Percentiles rank a stretch among this genome's conserved stretches.
These are phyloP conservation scores for Naso thynnoides DNA, from an alignment of 2,797 vertebrate genomes.

Conservation along the genomic window DNA sequence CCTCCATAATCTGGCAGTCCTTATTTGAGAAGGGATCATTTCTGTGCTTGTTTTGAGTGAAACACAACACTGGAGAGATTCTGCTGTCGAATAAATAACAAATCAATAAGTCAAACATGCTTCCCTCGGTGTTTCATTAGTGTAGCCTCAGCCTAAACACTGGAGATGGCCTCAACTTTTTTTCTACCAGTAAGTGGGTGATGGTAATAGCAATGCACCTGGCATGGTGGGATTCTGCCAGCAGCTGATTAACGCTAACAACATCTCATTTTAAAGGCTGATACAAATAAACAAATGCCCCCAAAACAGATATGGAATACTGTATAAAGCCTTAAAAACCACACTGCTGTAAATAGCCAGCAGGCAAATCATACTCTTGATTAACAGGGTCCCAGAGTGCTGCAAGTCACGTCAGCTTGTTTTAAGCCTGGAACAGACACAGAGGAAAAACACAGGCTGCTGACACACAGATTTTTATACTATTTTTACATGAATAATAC, in stretches of 20 bases:
- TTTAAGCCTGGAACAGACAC: slow-evolving; percentile 21
- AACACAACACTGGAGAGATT: neutral
- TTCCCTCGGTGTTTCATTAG: slow-evolving; percentile 38
- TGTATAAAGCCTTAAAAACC: neutral
- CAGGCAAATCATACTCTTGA: slow-evolving; percentile 15
- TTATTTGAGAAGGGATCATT: slow-evolving; percentile 2
- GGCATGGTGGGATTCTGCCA: slow-evolving; percentile 14
- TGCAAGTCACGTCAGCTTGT: slow-evolving; percentile 10
- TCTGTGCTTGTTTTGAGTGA: slow-evolving; percentile 23
- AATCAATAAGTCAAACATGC: slow-evolving; percentile 31
- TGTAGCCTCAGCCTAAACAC: slow-evolving; percentile 7
- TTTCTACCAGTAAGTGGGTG: slow-evolving; percentile 20
- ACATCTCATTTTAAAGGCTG: slow-evolving; percentile 15
- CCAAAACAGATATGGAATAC: slow-evolving; percentile 13
- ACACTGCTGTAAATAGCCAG: slow-evolving; percentile 10
- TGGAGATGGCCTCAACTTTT: slow-evolving; percentile 3
- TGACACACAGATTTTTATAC: slow-evolving; percentile 16
- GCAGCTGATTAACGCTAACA: slow-evolving; percentile 16
- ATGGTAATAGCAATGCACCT: slow-evolving; percentile 25
- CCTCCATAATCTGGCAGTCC: neutral
- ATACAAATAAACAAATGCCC: neutral
- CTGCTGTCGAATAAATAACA: slow-evolving; percentile 31
- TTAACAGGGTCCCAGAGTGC: neutral
- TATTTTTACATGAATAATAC: slow-evolving; percentile 10
- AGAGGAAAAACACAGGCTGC: neutral